phyloP scores from a whole-genome alignment of 2,888 invertebrate genomes.

The Agriopis marginaria region DNA sequence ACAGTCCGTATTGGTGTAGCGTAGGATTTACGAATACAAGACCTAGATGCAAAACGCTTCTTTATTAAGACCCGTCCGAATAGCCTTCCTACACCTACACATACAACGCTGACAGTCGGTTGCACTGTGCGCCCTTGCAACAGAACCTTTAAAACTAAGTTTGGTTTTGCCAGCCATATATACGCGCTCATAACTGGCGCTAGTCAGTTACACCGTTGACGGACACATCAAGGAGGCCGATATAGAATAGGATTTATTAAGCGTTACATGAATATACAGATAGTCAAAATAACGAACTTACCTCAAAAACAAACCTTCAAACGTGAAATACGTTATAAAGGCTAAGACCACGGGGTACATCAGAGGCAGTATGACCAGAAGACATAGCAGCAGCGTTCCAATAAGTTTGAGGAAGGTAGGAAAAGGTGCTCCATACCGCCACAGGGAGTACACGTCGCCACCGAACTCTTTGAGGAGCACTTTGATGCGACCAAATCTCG shows the following conservation, averaged over 20 bases:
- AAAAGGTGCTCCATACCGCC: slow-evolving; percentile 81
- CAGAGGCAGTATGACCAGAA: slow-evolving; percentile 72
- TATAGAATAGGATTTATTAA: too few relatives aligned
- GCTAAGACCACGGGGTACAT: slow-evolving; percentile 74
- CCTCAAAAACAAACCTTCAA: slow-evolving; percentile 75
- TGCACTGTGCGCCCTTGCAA: too few relatives aligned
- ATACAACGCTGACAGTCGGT: too few relatives aligned
- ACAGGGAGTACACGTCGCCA: slow-evolving; percentile 71
- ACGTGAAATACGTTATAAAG: slow-evolving; percentile 70
- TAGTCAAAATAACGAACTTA: slow-evolving; percentile 42
- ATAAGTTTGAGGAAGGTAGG: slow-evolving; percentile 82
- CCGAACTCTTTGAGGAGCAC: slow-evolving; percentile 70
- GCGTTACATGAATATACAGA: not conserved
- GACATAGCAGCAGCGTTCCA: slow-evolving; percentile 72
- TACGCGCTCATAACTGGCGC: too few relatives aligned
- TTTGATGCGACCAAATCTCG: slow-evolving; percentile 66
- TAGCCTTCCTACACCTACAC: too few relatives aligned
- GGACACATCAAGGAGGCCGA: too few relatives aligned
- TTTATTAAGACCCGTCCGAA: too few relatives aligned
- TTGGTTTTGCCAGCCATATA: too few relatives aligned
- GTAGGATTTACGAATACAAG: too few relatives aligned
- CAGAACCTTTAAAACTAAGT: too few relatives aligned
- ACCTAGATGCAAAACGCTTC: too few relatives aligned
- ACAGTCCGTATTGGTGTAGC: not conserved
- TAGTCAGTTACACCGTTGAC: too few relatives aligned